These are phyloP conservation scores for Dolichallabes microphthalmus DNA, from an alignment of 2,113 vertebrate species.

Conservation along the genomic window DNA sequence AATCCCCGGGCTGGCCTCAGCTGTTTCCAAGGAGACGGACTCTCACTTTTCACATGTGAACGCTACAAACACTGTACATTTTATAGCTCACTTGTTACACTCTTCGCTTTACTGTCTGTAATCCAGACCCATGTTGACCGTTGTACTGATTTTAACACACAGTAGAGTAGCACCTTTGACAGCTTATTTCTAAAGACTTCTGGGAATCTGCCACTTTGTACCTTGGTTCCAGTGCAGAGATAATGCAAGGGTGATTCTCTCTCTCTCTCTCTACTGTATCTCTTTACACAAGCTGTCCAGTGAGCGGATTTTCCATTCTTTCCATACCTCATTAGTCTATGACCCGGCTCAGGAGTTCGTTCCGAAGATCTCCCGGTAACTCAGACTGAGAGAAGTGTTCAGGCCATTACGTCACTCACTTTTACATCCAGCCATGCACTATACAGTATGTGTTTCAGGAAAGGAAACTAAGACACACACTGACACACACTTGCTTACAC, in stretches of 20 bases:
- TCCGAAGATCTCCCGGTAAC: conserved; percentile 10
- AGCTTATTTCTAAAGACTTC: background rate
- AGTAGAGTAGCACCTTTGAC: background rate
- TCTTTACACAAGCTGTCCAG: background rate
- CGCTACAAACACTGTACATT: conserved; percentile 7
- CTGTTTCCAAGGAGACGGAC: conserved; percentile 28
- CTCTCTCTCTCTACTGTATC: background rate
- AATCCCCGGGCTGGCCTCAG: conserved; percentile 28
- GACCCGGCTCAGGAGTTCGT: conserved; percentile 28
- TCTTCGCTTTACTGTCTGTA: background rate
- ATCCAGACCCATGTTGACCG: background rate
- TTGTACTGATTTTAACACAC: background rate
- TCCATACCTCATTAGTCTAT: conserved; percentile 67
- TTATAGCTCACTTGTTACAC: background rate
- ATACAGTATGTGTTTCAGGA: conserved; percentile 49
- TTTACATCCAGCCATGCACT: conserved; percentile 57
- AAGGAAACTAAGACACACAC: conserved; percentile 37
- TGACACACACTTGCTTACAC: conserved; percentile 8
- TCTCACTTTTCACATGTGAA: conserved; percentile 43
- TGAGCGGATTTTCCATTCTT: conserved; percentile 55
- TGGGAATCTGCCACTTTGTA: background rate
- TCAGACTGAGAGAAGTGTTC: conserved; percentile 66
- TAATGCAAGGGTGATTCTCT: background rate
- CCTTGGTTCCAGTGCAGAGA: conserved; percentile 4
- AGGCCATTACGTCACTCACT: conserved; percentile 66